phyloP scores from a whole-genome alignment of 1,140 invertebrate species.

The Hylyphantes graminicola region DNA sequence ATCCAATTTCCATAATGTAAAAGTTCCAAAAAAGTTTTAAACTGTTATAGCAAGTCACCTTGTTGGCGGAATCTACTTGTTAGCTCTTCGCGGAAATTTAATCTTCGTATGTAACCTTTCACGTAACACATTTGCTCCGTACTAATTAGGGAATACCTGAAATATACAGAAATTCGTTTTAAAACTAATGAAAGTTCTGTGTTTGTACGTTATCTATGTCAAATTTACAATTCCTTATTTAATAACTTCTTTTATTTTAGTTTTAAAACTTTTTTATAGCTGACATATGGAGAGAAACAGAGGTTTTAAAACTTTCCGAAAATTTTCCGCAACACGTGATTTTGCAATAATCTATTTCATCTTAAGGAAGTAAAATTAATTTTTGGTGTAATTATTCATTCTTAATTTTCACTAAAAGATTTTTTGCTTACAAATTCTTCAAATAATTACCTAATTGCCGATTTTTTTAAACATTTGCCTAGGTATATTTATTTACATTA shows the following conservation, averaged over 20 bases:
- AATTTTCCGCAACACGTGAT: no score
- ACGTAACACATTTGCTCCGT: conserved; percentile 33
- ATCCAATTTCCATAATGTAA: background rate
- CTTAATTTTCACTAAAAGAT: no score
- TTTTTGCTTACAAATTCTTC: no score
- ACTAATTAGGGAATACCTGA: conserved; percentile 30
- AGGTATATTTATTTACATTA: no score
- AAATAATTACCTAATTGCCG: no score
- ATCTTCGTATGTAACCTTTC: conserved; percentile 56
- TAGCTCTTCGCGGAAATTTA: conserved; percentile 55
- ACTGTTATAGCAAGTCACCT: conserved; percentile 23
- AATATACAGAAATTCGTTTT: background rate
- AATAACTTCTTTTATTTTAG: background rate
- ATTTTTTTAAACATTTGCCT: no score
- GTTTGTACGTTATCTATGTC: background rate
- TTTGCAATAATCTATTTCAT: no score
- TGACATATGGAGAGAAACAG: conserved; percentile 24
- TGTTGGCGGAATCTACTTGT: conserved; percentile 31
- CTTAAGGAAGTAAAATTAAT: no score
- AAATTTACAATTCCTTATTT: background rate
- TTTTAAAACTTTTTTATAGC: conserved; percentile 8
- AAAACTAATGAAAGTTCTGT: background rate
- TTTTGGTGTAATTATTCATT: no score
- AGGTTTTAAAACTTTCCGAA: no score
- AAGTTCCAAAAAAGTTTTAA: background rate